Percentiles rank a stretch among this genome's conserved stretches.
Evolutionary conservation across 2,113 vertebrate genomes (phyloP).

Genomic region (Clarias macrocephalus): DNA sequence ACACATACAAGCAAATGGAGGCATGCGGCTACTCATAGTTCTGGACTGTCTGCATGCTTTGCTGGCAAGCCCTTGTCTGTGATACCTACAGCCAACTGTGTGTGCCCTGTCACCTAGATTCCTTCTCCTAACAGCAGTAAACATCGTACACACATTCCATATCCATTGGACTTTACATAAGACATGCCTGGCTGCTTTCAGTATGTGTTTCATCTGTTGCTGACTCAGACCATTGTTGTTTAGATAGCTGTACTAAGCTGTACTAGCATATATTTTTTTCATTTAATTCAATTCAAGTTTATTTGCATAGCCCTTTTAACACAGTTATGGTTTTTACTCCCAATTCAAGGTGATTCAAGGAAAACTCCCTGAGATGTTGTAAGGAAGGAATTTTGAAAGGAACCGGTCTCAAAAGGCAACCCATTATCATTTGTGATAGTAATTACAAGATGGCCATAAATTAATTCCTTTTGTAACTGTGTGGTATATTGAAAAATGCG

Average conservation of each 20-base stretch:
- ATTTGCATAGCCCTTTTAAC: too few species aligned
- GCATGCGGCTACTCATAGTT: background rate
- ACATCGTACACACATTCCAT: background rate
- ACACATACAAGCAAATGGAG: background rate
- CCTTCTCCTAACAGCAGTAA: background rate
- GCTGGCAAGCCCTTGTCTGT: slow-evolving; percentile 17
- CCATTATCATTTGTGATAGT: too few species aligned
- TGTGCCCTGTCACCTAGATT: slow-evolving; percentile 36
- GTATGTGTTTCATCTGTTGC: slow-evolving; percentile 25
- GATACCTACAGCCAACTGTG: slow-evolving; percentile 32
- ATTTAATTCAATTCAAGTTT: background rate
- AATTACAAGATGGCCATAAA: too few species aligned
- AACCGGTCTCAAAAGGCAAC: too few species aligned
- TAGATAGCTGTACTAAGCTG: background rate
- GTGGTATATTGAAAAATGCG: too few species aligned
- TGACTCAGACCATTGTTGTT: background rate
- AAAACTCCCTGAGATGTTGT: too few species aligned
- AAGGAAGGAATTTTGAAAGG: too few species aligned
- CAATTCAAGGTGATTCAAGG: too few species aligned
- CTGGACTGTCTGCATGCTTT: slow-evolving; percentile 30
- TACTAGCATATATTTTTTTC: background rate
- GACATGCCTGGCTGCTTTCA: slow-evolving; percentile 11
- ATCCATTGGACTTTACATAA: background rate
- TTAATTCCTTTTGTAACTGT: too few species aligned
- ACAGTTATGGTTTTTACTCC: too few species aligned